Evolutionary conservation across 2,113 vertebrate genomes (phyloP).

Genomic region (Elaphurus davidianus): DNA sequence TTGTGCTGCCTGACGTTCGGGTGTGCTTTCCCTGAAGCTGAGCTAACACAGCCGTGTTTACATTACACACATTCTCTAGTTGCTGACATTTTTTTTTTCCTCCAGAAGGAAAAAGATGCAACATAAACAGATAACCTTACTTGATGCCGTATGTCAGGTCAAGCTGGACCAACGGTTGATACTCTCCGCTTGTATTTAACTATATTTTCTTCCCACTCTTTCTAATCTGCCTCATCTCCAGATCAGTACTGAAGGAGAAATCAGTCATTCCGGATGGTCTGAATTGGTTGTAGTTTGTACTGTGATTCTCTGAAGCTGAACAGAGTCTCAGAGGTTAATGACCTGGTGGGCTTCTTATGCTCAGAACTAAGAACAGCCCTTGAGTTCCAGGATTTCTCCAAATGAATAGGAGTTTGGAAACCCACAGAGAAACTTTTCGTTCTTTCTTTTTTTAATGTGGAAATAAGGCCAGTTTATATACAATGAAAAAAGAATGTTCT

Average conservation of each 20-base stretch:
- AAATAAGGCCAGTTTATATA: neutral
- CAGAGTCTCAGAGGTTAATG: neutral
- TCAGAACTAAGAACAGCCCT: neutral
- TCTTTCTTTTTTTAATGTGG: neutral
- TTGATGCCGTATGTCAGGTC: slow-evolving; percentile 42
- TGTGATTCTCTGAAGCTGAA: neutral
- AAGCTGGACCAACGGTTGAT: neutral
- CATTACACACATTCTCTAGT: slow-evolving; percentile 50
- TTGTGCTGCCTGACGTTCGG: slow-evolving; percentile 53
- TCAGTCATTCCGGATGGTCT: neutral
- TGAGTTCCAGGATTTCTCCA: neutral
- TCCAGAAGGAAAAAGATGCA: slow-evolving; percentile 47
- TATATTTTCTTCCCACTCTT: neutral
- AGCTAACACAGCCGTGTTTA: slow-evolving; percentile 61
- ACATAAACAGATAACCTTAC: neutral
- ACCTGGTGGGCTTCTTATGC: neutral
- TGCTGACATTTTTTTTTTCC: slow-evolving; percentile 38
- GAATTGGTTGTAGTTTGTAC: neutral
- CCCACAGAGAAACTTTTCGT: neutral
- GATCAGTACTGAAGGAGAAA: neutral
- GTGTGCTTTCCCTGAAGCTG: slow-evolving; percentile 45
- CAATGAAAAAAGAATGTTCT: neutral
- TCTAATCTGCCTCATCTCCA: neutral
- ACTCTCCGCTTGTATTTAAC: neutral
- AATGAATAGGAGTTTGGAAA: neutral